phyloP scores from a whole-genome alignment of 2,888 invertebrate genomes.

The Tenthredo notha region DNA sequence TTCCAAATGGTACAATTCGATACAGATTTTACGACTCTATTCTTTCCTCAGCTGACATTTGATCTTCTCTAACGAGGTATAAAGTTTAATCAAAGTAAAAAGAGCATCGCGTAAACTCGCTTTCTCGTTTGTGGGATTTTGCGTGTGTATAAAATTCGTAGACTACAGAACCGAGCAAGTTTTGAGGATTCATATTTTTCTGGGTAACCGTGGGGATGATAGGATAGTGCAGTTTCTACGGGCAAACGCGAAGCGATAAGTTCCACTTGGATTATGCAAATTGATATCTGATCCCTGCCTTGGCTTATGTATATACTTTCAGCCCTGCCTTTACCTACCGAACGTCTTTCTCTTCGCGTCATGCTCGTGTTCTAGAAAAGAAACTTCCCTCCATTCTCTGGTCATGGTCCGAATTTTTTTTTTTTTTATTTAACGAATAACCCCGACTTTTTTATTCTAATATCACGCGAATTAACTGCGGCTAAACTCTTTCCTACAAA shows the following conservation, averaged over 20 bases:
- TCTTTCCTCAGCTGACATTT: conserved; percentile 9
- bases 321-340: conserved; percentile 7
- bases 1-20: not conserved
- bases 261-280: conserved; percentile 50
- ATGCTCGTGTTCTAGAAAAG: conserved; percentile 1
- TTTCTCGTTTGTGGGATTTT: not conserved
- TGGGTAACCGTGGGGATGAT: conserved; percentile 46
- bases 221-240: conserved; percentile 48
- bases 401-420: not conserved
- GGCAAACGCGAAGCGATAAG: conserved; percentile 39
- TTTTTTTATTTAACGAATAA: not conserved
- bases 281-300: conserved; percentile 46
- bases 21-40: conserved; percentile 15
- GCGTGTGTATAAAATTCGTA: not conserved
- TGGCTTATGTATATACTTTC: conserved; percentile 35
- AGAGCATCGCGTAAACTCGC: not conserved
- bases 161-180: not conserved
- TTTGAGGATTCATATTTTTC: conserved; percentile 38
- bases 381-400: not conserved
- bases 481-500: not conserved
- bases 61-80: conserved; percentile 5
- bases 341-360: not conserved
- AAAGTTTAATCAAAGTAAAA: not conserved
- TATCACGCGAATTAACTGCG: not conserved
- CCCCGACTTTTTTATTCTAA: not conserved